Base-by-base conservation (phyloP, 2,113 vertebrate genomes). In the Monopterus albus region DNA sequence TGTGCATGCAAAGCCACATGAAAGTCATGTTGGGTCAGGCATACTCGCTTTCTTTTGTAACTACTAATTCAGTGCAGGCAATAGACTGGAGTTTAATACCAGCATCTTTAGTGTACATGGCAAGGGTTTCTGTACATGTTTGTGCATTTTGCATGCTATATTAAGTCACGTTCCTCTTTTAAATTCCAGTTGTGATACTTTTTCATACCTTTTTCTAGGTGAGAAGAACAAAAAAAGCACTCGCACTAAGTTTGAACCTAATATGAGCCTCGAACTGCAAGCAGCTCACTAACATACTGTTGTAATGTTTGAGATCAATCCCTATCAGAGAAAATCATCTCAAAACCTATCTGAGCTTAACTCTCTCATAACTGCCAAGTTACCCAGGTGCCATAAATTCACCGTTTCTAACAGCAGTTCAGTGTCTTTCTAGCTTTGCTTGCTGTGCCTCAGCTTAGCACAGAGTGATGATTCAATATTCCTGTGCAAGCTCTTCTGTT, bases 401-500 rank as follows among this genome's bases (percentile, higher is more conserved):
- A 35, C 2, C 15, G 10, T 52, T 62, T 39, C 5, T 8, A 43
- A 23, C 31, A 0, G 23, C 23, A 17, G 17, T 60, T 78, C 51
- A 43, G 43, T 23, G 49, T 39, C 31, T 67, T 66, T 58, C 8
- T 28, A 38, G 53, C 72, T 67, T 58, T 53, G 11, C 26, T 67
- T 63, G 18, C 17, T 1, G 0, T 35, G 26, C 20, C 43, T 66
- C 11, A 17, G 59, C 62, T 68, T 21, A 29, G 18, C 15, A 28
- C 13, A 53, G n/a, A 64, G 42, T 51, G 51, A 61, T 79, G 56
- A 73, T 50, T 83, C 68, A 71, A 23, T 78, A 67, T 70, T 40
- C 52, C 57, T 12, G 36, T 20, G 21, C 1, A 3, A 14, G 53
- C 17, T 53, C 56, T 62, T 20, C 15, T 38, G 45, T 26, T 38